Percentiles rank a stretch among this genome's conserved stretches.
These are phyloP conservation scores for Drosophila flavopinicola DNA, from an alignment of 2,888 invertebrate genomes.

Conservation along the genomic window DNA sequence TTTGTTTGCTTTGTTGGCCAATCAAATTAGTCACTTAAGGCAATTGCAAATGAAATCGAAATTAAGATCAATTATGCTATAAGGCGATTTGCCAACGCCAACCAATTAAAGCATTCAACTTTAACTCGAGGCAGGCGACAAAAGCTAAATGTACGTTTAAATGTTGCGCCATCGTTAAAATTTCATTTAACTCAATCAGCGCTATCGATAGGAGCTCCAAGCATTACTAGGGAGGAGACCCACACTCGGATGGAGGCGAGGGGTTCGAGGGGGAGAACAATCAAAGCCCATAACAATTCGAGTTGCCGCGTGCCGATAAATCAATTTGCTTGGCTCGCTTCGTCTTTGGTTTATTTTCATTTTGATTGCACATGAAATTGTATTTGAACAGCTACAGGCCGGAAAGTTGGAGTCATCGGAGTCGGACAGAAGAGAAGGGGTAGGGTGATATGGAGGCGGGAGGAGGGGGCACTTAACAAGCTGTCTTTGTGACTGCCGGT, in stretches of 20 bases:
- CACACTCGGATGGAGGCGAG: too few species aligned
- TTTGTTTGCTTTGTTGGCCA: constrained; percentile 55
- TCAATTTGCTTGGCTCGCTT: constrained; percentile 62
- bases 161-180: constrained; percentile 61
- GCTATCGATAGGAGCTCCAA: constrained; percentile 10
- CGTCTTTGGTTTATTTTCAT: constrained; percentile 50
- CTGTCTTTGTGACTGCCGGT: constrained; percentile 29
- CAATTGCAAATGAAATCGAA: constrained; percentile 50
- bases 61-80: constrained; percentile 47
- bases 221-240: neutral
- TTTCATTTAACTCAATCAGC: constrained; percentile 75
- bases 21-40: constrained; percentile 74
- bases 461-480: constrained; percentile 23
- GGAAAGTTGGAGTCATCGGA: constrained; percentile 41
- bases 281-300: constrained; percentile 61
- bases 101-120: constrained; percentile 67
- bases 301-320: constrained; percentile 76
- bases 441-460: neutral
- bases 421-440: neutral
- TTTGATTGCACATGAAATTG: constrained; percentile 68
- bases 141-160: constrained; percentile 67
- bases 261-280: constrained; percentile 31
- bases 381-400: constrained; percentile 49
- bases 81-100: constrained; percentile 49
- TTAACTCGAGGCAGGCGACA: constrained; percentile 60